Conservation (phyloP, 2,888 invertebrate genomes). For the Cantharis rustica region DNA sequence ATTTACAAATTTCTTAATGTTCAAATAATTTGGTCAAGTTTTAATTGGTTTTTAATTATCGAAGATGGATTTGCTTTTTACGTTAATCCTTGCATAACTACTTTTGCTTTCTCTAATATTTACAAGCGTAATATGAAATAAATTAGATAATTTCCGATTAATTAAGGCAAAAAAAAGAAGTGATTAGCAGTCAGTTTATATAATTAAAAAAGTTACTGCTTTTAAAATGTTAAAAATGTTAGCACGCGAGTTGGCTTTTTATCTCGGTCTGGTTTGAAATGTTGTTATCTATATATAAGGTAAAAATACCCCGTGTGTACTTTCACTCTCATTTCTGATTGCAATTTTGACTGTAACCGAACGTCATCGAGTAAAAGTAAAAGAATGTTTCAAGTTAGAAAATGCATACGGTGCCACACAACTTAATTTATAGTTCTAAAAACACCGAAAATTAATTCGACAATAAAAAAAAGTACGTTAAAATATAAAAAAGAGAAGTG, state of each 20-base stretch:
- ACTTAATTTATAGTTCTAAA: neutral
- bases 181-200: neutral
- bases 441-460: neutral
- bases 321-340: neutral
- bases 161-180: neutral
- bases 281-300: neutral
- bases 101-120: neutral
- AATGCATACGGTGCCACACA: neutral
- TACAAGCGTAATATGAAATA: neutral
- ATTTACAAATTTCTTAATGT: neutral
- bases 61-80: neutral
- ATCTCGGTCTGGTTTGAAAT: neutral
- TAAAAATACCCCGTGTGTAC: neutral
- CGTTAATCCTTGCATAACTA: neutral
- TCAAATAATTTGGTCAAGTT: too few relatives aligned
- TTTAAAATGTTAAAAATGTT: neutral
- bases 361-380: neutral
- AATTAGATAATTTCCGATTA: neutral
- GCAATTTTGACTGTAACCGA: neutral
- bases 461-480: neutral
- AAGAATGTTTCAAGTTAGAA: neutral
- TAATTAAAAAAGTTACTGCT: neutral
- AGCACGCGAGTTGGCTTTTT: neutral
- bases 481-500: neutral
- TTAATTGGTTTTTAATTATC: neutral